Conservation (phyloP, 2,797 vertebrate genomes). For the Halcyon chelicuti region DNA sequence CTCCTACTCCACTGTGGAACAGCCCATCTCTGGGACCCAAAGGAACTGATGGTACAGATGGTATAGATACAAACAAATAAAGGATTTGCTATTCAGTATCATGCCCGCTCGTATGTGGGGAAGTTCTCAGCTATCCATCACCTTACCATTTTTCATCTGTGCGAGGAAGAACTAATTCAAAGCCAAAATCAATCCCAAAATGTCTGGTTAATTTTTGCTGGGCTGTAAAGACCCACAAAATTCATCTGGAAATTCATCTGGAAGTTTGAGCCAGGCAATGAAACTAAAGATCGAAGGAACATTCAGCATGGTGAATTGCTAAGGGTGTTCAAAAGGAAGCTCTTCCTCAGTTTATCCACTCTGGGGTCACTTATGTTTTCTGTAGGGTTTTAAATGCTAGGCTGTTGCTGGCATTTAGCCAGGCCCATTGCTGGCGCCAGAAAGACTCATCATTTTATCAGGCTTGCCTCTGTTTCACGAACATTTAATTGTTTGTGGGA, state of each 20-base stretch:
- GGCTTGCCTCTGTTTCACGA: constrained; percentile 23
- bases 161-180: background rate
- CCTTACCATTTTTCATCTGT: background rate
- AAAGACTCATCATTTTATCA: constrained; percentile 63
- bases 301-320: background rate
- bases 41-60: background rate
- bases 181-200: background rate
- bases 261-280: background rate
- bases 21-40: background rate
- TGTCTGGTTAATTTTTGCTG: background rate
- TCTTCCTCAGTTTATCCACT: constrained; percentile 13
- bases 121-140: background rate
- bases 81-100: background rate
- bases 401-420: constrained; percentile 36
- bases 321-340: background rate
- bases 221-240: background rate
- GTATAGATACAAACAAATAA: background rate
- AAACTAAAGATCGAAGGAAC: background rate
- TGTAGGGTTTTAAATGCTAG: background rate
- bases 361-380: constrained; percentile 2
- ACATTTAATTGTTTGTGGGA: constrained; percentile 58
- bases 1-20: background rate
- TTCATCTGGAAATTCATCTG: background rate
- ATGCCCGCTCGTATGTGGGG: background rate
- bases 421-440: constrained; percentile 48